Base-by-base conservation (phyloP, 2,888 invertebrate genomes). In the Smittia aterrima region DNA sequence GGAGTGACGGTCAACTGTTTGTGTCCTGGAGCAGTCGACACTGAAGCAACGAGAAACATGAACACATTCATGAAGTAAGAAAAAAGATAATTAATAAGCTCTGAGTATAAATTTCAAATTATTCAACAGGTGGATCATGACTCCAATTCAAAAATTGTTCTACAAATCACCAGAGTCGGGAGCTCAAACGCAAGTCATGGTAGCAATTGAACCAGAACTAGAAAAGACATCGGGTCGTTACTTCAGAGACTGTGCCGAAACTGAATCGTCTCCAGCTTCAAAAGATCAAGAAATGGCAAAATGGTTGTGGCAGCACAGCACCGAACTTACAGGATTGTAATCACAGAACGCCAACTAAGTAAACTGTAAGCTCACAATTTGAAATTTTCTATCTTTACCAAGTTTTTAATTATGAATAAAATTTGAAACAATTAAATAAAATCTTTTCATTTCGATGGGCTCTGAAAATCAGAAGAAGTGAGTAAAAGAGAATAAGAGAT, bases 1-100 rank as follows among this genome's bases (percentile, higher is more conserved):
- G 87, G 87, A 32, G 89, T 95, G 1, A 88, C 90, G 0, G 92
- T 89, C 53, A 88, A 91, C 79, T 87, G 89, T 0, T 87, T 93
- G 20, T 90, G 94, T 85, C 95, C 95, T 0, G 93, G 94, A 3
- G 84, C 92, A 76, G 89, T 91, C 0, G 88, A 89, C 81, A 92
- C 93, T 1, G 85, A 88, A 76, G 84, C 93, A 68, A 87, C 87
- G 22, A 86, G 92, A 0, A 88, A 93, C 82, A 87, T 67, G 13
- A 47, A 74, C 27, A 38, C 40, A 7, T 1, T 62, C 0, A 25
- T 66, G 27, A 74, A 53, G n/a, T 58, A 25, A 80, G 76, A 7
- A 9, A 9, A 58, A n/a, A n/a, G n/a, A n/a, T n/a, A n/a, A n/a
- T n/a, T 7, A 58, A 20, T n/a, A 20, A n/a, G n/a, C n/a, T 22